phyloP scores from a whole-genome alignment of 2,113 vertebrate genomes.

The Albula goreensis region DNA sequence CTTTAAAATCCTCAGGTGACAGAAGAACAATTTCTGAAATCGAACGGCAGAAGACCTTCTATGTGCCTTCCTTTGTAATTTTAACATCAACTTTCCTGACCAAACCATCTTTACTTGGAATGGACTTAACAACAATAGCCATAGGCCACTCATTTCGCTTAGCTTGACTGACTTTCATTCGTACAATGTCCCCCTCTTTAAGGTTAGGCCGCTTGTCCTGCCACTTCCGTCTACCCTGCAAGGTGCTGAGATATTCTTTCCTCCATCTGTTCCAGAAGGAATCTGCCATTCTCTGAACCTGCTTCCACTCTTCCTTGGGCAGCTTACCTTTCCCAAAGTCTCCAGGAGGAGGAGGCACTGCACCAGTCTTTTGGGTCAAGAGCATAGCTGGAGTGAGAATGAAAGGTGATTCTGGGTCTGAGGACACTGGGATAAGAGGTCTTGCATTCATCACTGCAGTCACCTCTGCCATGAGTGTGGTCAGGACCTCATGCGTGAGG shows the following conservation, averaged over 20 bases:
- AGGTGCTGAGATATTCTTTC: neutral
- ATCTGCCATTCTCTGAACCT: neutral
- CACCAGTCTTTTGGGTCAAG: neutral
- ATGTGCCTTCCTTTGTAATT: too few relatives aligned
- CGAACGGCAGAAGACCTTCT: neutral
- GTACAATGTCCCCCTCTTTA: neutral
- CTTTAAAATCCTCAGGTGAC: neutral
- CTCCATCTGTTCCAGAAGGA: neutral
- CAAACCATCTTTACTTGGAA: neutral
- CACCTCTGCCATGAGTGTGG: neutral
- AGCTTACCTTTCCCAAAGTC: neutral
- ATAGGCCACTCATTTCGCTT: slow-evolving; percentile 4
- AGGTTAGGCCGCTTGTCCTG: neutral
- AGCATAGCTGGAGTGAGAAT: neutral
- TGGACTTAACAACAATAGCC: neutral
- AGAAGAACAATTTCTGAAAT: slow-evolving; percentile 10
- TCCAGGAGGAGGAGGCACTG: neutral
- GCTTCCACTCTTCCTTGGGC: neutral
- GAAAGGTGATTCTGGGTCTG: neutral
- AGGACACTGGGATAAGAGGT: neutral
- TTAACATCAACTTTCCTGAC: slow-evolving; percentile 10
- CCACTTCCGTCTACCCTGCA: neutral
- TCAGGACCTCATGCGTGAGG: too few relatives aligned
- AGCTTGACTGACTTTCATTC: neutral
- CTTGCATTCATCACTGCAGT: neutral